Conservation (phyloP, 2,888 invertebrate genomes). For the Andrena bucephala region DNA sequence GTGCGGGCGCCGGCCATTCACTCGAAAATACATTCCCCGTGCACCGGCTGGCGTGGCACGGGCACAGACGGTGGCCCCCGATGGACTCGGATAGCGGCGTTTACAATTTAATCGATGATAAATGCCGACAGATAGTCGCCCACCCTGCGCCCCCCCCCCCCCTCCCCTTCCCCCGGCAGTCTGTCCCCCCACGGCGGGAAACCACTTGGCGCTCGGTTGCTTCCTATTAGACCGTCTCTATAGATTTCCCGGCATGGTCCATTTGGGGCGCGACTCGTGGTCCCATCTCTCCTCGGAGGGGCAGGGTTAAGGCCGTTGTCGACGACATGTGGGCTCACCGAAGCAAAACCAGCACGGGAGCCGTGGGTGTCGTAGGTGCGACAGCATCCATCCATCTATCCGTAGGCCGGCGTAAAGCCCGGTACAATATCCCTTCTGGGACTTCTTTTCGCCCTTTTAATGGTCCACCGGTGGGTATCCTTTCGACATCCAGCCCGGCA, state of each 20-base stretch:
- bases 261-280: conserved; percentile 80
- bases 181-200: conserved; percentile 73
- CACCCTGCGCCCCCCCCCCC: conserved; percentile 58
- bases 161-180: conserved; percentile 34
- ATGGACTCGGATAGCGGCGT: conserved; percentile 32
- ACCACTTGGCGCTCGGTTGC: conserved; percentile 78
- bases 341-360: conserved; percentile 80
- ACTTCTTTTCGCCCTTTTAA: conserved; percentile 83
- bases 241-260: conserved; percentile 77
- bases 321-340: conserved; percentile 84
- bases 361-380: conserved; percentile 76
- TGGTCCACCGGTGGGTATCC: conserved; percentile 77
- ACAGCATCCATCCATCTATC: conserved; percentile 79
- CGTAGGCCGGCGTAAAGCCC: conserved; percentile 70
- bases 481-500: conserved; percentile 58
- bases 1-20: conserved; percentile 17
- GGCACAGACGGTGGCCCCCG: conserved; percentile 22
- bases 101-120: conserved; percentile 80
- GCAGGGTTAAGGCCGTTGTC: conserved; percentile 42
- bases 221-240: conserved; percentile 79
- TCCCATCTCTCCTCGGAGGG: conserved; percentile 54
- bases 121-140: conserved; percentile 78
- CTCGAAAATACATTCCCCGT: conserved; percentile 33
- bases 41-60: not conserved
- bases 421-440: conserved; percentile 83